Evolutionary conservation across 2,797 vertebrate species (phyloP), one percentile per base, ranked within the genome.

Genomic region (Amniataba percoides): DNA sequence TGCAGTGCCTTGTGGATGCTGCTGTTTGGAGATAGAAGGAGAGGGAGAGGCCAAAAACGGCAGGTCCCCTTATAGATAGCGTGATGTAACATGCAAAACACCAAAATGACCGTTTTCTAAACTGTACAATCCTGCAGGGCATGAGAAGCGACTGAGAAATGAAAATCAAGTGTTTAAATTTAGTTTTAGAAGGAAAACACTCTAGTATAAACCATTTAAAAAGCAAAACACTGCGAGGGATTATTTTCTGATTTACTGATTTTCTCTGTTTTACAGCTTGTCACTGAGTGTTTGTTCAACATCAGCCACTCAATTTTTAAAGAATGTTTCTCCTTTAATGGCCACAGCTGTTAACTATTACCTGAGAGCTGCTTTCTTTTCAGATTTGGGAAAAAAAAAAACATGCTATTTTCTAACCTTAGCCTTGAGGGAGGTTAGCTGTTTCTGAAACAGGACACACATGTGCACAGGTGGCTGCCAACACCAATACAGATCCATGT

Each of bases 291-390:
- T 87, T 85, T 86, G 77, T 71, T 82, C 78, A 82, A 57, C 78
- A 78, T 78, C 49, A 83, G 63, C 51, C n/a, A 6, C 72, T 81
- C 58, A n/a, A 49, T 85, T 87, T 77, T 53, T 39, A 36, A 87
- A 84, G 71, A 82, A 83, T 59, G 59, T 71, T 75, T 61, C 53
- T 67, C 36, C 52, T 60, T 45, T 76, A 82, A 83, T 83, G 63
- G 83, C 42, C 45, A 55, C 92, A 91, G 88, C 90, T 93, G 91
- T 59, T 77, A 89, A 87, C 88, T 18, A 89, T 93, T 93, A 90
- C 88, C 88, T 77, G 78, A 75, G 49, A 69, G 51, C 73, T 64
- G 85, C 75, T 90, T 90, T 88, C 76, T 75, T 81, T 85, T 80
- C 74, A 75, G 42, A 74, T 87, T 83, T 80, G 43, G 62, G n/a